These are phyloP conservation scores for Galeruca laticollis DNA, from an alignment of 2,888 invertebrate genomes.

Conservation along the genomic window DNA sequence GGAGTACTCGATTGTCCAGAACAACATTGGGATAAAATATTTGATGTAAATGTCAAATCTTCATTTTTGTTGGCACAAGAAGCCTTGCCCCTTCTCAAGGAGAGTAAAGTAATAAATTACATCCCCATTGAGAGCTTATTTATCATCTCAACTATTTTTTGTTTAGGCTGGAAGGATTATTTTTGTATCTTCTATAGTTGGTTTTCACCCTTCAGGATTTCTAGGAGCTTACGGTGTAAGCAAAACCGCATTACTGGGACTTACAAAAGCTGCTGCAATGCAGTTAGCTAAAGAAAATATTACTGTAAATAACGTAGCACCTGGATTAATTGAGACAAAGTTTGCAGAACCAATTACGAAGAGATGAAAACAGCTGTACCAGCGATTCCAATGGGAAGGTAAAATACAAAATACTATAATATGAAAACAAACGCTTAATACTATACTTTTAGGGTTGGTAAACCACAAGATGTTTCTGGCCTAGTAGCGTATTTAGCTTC, in stretches of 20 bases:
- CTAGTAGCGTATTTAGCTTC: too few relatives aligned
- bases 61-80: too few relatives aligned
- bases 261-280: slow-evolving; percentile 85
- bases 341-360: slow-evolving; percentile 81
- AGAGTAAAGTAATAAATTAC: slow-evolving; percentile 70
- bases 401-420: too few relatives aligned
- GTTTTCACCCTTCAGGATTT: slow-evolving; percentile 83
- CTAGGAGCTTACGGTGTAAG: slow-evolving; percentile 94
- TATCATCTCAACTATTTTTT: background rate
- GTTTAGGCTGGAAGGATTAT: slow-evolving; percentile 80
- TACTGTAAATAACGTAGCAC: too few relatives aligned
- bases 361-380: slow-evolving; percentile 61
- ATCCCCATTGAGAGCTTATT: background rate
- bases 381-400: slow-evolving; percentile 68
- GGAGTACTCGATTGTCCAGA: too few relatives aligned
- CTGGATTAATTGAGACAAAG: slow-evolving; percentile 91
- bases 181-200: slow-evolving; percentile 90
- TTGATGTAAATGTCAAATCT: too few relatives aligned
- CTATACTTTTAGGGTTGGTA: too few relatives aligned
- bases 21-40: too few relatives aligned
- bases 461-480: too few relatives aligned
- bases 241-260: slow-evolving; percentile 91
- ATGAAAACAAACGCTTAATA: too few relatives aligned
- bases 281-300: slow-evolving; percentile 86
- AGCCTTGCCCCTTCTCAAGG: slow-evolving; percentile 83